Percentiles rank a stretch among this genome's conserved stretches.
phyloP scores from a whole-genome alignment of 2,888 invertebrate species.

The Phengaris arion region DNA sequence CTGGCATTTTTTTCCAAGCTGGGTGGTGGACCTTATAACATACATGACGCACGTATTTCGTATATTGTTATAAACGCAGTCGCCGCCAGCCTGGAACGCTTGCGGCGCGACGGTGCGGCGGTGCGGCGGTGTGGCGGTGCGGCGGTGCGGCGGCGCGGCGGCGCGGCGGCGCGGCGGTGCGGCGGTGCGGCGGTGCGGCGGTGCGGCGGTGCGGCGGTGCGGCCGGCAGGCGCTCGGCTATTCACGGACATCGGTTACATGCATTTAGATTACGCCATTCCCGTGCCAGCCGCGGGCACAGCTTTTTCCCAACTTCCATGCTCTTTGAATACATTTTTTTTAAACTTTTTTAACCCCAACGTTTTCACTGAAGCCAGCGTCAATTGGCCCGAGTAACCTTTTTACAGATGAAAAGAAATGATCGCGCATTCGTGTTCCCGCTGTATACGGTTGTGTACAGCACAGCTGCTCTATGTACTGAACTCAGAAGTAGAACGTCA shows the following conservation, averaged over 20 bases:
- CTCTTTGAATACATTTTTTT: slow-evolving; percentile 23
- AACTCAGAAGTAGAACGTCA: slow-evolving; percentile 9
- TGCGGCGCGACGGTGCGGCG: neutral
- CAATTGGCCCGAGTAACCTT: slow-evolving; percentile 22
- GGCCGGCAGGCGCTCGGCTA: neutral
- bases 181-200: too few relatives aligned
- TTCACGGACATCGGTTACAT: slow-evolving; percentile 17
- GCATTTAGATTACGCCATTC: slow-evolving; percentile 26
- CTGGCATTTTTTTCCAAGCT: too few relatives aligned
- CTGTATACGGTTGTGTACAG: neutral
- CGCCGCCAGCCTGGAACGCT: neutral
- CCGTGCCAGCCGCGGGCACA: neutral
- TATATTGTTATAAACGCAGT: too few relatives aligned
- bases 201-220: too few relatives aligned
- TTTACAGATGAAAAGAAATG: slow-evolving; percentile 22
- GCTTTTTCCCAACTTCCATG: neutral
- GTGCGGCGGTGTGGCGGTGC: too few relatives aligned
- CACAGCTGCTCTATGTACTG: neutral
- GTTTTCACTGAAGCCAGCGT: neutral
- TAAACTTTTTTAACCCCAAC: slow-evolving; percentile 8
- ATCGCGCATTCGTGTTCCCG: slow-evolving; percentile 11
- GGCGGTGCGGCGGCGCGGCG: too few relatives aligned
- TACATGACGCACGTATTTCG: too few relatives aligned
- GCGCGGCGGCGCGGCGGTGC: too few relatives aligned
- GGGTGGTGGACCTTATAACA: too few relatives aligned